These are phyloP conservation scores for Trissolcus basalis DNA, from an alignment of 1,140 invertebrate species.

Conservation along the genomic window DNA sequence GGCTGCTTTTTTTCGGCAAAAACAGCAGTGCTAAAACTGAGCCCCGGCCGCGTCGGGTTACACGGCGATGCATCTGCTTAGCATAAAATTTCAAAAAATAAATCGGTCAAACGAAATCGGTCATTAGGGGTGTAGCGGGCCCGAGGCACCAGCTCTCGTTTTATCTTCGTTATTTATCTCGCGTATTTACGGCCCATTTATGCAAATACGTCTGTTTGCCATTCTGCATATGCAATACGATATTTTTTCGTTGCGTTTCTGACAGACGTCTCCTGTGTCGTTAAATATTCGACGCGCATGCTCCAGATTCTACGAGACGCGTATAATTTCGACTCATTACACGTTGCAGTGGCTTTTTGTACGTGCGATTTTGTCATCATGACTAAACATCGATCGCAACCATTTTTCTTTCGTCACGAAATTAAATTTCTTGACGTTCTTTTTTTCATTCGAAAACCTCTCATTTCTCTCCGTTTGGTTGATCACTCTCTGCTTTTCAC, in stretches of 20 bases:
- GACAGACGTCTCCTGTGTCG: conserved; percentile 36
- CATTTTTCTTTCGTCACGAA: too few species aligned
- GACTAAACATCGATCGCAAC: too few species aligned
- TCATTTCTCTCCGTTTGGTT: too few species aligned
- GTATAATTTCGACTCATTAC: conserved; percentile 39
- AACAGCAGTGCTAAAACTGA: conserved; percentile 39
- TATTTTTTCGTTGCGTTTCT: conserved; percentile 30
- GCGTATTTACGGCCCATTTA: conserved; percentile 38
- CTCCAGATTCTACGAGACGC: conserved; percentile 34
- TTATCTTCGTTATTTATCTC: conserved; percentile 49
- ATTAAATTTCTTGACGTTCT: background rate
- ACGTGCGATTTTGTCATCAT: too few species aligned
- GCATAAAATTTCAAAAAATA: conserved; percentile 35
- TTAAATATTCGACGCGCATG: conserved; percentile 53
- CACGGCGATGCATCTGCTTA: conserved; percentile 45
- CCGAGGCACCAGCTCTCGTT: conserved; percentile 5
- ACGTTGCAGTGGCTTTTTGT: conserved; percentile 17
- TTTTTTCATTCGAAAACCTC: conserved; percentile 35
- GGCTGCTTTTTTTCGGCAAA: conserved; percentile 18
- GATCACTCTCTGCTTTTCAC: conserved; percentile 9
- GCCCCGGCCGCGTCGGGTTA: background rate
- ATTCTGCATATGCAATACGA: conserved; percentile 36
- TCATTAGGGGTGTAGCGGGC: conserved; percentile 30
- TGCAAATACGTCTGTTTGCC: conserved; percentile 51
- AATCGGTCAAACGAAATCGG: conserved; percentile 28